A percentile compares a stretch with the other conserved stretches of the same genome.
These are phyloP conservation scores for Ochropleura leucogaster DNA, from an alignment of 2,888 invertebrate genomes.

Conservation along the genomic window DNA sequence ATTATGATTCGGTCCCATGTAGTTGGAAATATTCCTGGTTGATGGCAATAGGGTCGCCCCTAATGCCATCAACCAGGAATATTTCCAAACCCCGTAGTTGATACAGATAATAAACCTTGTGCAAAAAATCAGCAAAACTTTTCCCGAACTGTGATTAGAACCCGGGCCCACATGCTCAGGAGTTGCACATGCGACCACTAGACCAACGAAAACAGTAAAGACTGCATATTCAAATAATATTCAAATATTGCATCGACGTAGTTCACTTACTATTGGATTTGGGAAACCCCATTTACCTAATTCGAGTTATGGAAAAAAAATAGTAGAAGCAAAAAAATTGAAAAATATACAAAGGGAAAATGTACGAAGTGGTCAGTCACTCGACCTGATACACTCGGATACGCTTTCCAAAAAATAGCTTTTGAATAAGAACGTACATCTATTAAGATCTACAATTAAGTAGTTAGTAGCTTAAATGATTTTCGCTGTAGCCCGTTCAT, in stretches of 20 bases:
- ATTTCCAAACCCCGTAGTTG: background rate
- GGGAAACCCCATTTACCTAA: background rate
- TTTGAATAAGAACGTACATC: background rate
- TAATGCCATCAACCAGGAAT: background rate
- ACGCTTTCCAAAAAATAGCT: background rate
- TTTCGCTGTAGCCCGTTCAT: conserved; percentile 5
- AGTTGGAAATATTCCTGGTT: too few species aligned
- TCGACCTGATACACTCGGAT: background rate
- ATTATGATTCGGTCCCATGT: background rate
- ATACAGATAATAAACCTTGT: too few species aligned
- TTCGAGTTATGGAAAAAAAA: background rate
- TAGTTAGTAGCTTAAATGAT: conserved; percentile 5
- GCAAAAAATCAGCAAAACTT: too few species aligned
- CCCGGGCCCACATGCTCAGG: too few species aligned
- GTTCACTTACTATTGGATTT: background rate
- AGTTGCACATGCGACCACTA: background rate
- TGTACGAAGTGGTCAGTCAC: background rate
- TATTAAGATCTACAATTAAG: background rate
- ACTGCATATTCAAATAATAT: background rate
- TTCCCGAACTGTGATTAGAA: too few species aligned
- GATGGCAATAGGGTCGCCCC: too few species aligned
- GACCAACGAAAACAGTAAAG: background rate
- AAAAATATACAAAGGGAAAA: background rate
- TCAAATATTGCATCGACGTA: background rate
- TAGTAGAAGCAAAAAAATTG: background rate